Evolutionary conservation across 2,888 invertebrate genomes (phyloP), one percentile per base, ranked within the genome.

Genomic region (Lasioglossum oenotherae): DNA sequence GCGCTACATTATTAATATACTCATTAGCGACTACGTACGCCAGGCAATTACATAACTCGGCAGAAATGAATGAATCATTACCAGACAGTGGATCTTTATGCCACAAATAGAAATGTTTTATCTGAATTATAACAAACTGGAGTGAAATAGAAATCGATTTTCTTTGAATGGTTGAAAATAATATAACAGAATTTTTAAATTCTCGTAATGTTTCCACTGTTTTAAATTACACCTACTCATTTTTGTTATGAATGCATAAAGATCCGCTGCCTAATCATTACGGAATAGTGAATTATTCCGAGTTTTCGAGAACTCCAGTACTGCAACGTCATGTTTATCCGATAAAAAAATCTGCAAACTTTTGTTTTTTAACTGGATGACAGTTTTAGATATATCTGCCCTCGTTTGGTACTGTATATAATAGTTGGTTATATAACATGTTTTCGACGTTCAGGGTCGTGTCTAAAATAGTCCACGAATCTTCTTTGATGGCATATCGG

Each of bases 391-490:
- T 31, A 14, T 14, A 19, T 64, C 8, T 31, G 64, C 64, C 31
- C 64, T 31, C 31, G 19, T 64, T 19, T 2, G 31, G 0, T 64
- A 6, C 31, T 4, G 31, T 64, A 31, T 31, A 31, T 64, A 27
- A 19, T 64, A 64, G 31, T 31, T 6, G 12, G 16, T 64, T 64
- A 19, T 64, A 64, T 64, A 31, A 64, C 31, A 2, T 64, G 64
- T 64, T 64, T 64, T 64, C 19, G 64, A 64, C 64, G 64, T 64
- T 64, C 64, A 64, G 64, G 64, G 64, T 64, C 19, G 27, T 23
- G 14, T 38, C 12, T 38, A 71, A 71, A 71, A 71, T 71, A 38
- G 38, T 38, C 71, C 49, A 27, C 27, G 46, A 74, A 49, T 46
- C 49, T 38, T 74, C 64, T 64, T 64, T 64, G 64, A 64, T 8